A percentile compares a stretch with the other conserved stretches of the same genome.
phyloP scores from a whole-genome alignment of 1,140 invertebrate species.

The Lepidurus apus region DNA sequence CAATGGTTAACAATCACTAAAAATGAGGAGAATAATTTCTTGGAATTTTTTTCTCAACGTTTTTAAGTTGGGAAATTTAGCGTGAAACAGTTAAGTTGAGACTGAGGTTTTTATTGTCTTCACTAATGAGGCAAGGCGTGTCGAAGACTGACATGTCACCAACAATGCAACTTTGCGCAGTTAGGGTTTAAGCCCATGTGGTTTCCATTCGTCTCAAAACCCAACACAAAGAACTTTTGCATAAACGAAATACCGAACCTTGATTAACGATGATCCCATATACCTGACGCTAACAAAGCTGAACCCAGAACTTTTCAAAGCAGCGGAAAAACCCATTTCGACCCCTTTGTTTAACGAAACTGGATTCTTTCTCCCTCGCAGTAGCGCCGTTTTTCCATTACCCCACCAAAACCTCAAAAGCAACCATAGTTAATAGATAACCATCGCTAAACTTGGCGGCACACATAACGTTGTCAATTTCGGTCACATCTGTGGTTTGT shows the following conservation, averaged over 20 bases:
- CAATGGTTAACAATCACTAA: slow-evolving; percentile 2
- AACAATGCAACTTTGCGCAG: neutral
- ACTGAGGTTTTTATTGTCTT: neutral
- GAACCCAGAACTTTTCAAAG: neutral
- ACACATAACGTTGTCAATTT: slow-evolving; percentile 13
- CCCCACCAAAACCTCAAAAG: neutral
- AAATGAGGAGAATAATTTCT: neutral
- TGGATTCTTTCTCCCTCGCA: neutral
- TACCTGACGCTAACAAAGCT: slow-evolving; percentile 14
- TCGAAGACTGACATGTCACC: slow-evolving; percentile 21
- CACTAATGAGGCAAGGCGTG: slow-evolving; percentile 14
- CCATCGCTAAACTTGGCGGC: slow-evolving; percentile 13
- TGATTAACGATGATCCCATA: slow-evolving; percentile 15
- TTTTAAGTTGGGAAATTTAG: neutral
- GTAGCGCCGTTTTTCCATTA: slow-evolving; percentile 7
- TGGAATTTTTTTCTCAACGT: neutral
- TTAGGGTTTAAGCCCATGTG: neutral
- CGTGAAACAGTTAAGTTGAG: neutral
- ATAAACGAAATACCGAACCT: slow-evolving; percentile 4
- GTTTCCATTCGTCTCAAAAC: neutral
- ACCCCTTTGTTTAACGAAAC: slow-evolving; percentile 5
- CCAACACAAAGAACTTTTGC: slow-evolving; percentile 19
- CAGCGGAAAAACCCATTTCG: neutral
- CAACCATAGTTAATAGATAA: slow-evolving; percentile 20
- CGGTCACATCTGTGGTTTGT: neutral